Percentiles rank a stretch among this genome's conserved stretches.
phyloP scores from a whole-genome alignment of 2,888 invertebrate genomes.

The Drosophila maculinotata region DNA sequence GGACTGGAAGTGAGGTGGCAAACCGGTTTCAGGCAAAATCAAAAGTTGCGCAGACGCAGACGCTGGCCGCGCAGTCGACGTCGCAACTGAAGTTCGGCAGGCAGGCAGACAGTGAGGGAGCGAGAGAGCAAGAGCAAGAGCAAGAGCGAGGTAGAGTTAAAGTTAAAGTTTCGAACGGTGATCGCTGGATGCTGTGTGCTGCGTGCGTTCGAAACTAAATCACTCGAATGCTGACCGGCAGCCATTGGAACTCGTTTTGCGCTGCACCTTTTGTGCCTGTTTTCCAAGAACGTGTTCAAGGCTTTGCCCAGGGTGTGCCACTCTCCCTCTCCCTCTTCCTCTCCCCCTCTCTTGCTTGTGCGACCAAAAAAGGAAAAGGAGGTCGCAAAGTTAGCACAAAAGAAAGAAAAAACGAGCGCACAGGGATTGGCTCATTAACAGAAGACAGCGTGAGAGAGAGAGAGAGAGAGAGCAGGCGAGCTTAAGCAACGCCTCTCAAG shows the following conservation, averaged over 20 bases:
- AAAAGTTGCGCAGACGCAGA: conserved; percentile 74
- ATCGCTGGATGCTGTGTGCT: conserved; percentile 61
- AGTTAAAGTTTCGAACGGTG: conserved; percentile 40
- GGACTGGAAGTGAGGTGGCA: conserved; percentile 32
- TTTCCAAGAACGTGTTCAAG: conserved; percentile 74
- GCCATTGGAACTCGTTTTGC: conserved; percentile 63
- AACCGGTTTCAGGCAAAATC: conserved; percentile 80
- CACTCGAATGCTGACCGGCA: conserved; percentile 55
- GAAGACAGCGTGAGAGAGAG: not conserved
- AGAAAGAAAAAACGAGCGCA: conserved; percentile 26
- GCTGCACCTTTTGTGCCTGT: conserved; percentile 72
- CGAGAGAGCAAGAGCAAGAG: not conserved
- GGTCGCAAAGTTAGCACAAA: conserved; percentile 53
- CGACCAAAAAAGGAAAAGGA: conserved; percentile 61
- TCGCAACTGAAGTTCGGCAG: conserved; percentile 29
- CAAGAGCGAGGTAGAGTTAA: conserved; percentile 18
- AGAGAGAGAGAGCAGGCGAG: not conserved
- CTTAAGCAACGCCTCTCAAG: conserved; percentile 39
- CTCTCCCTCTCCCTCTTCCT: not conserved
- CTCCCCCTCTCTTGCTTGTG: conserved; percentile 1
- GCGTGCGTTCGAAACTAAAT: conserved; percentile 38
- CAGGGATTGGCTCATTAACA: conserved; percentile 42
- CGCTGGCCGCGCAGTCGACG: conserved; percentile 42
- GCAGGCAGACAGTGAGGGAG: not conserved
- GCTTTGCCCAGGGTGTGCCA: conserved; percentile 65